phyloP scores from a whole-genome alignment of 2,113 vertebrate species.

The Hemibates koningsi region DNA sequence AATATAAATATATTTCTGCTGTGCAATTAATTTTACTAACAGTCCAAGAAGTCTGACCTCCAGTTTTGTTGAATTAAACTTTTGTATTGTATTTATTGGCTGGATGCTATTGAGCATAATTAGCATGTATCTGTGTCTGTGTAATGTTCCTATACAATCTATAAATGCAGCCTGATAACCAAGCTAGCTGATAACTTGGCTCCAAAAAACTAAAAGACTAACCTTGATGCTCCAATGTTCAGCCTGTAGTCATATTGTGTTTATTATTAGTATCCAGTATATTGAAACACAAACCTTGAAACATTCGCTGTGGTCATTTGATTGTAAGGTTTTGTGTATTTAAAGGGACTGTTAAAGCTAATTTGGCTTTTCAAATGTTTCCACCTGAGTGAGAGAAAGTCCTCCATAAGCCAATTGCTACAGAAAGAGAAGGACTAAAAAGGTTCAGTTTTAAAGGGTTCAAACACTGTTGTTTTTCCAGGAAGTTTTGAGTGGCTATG shows the following conservation, averaged over 20 bases:
- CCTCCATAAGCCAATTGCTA: neutral
- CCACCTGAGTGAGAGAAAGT: neutral
- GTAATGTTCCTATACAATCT: neutral
- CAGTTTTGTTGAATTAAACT: neutral
- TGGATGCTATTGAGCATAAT: neutral
- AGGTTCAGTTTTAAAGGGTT: neutral
- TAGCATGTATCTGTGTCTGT: neutral
- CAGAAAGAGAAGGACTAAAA: neutral
- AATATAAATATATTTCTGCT: neutral
- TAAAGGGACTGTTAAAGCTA: neutral
- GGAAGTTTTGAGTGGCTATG: neutral
- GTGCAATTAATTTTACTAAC: neutral
- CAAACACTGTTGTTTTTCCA: neutral
- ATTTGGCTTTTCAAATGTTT: neutral
- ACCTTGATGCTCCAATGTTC: neutral
- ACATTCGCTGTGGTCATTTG: neutral
- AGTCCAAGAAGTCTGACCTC: neutral
- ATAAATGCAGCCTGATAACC: neutral
- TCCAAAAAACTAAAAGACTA: neutral
- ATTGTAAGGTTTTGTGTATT: neutral
- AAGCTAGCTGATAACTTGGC: neutral
- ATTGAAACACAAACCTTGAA: neutral
- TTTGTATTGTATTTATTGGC: neutral
- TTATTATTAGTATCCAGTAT: neutral
- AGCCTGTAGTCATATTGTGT: neutral